Conservation (phyloP, 2,113 vertebrate species). For the Macquaria ambigua region DNA sequence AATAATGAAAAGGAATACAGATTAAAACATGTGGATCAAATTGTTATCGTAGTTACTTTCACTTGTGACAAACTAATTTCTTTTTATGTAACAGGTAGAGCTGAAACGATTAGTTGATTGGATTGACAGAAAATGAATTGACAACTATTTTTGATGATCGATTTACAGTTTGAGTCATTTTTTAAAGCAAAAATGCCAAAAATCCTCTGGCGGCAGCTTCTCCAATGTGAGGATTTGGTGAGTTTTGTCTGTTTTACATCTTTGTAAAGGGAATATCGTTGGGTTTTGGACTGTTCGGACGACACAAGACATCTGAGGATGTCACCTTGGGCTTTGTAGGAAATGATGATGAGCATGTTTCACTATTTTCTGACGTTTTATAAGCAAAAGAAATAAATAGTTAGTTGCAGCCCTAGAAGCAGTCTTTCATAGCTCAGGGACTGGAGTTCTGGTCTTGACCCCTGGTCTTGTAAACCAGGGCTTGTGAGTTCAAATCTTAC, state of each 20-base stretch:
- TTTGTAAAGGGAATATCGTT: background rate
- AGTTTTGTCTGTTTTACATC: background rate
- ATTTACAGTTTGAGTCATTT: background rate
- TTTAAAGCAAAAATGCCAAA: background rate
- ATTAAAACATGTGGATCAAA: too few relatives aligned
- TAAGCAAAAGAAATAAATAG: background rate
- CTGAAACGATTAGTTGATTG: background rate
- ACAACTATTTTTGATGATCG: too few relatives aligned
- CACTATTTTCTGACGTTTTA: background rate
- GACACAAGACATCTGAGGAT: background rate
- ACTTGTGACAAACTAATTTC: background rate
- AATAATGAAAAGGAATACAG: too few relatives aligned
- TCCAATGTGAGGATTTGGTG: background rate
- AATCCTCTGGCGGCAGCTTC: background rate
- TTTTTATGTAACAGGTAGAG: background rate
- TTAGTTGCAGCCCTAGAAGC: background rate
- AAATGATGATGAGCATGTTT: background rate
- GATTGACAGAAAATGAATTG: too few relatives aligned
- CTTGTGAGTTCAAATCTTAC: background rate
- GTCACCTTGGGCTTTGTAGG: background rate
- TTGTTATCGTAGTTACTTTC: background rate
- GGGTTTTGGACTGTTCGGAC: background rate
- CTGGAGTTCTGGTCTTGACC: background rate
- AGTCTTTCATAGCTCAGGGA: too few relatives aligned
- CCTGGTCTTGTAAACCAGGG: background rate